Conservation (phyloP, 1,140 invertebrate species). For the Vanessa tameamea region DNA sequence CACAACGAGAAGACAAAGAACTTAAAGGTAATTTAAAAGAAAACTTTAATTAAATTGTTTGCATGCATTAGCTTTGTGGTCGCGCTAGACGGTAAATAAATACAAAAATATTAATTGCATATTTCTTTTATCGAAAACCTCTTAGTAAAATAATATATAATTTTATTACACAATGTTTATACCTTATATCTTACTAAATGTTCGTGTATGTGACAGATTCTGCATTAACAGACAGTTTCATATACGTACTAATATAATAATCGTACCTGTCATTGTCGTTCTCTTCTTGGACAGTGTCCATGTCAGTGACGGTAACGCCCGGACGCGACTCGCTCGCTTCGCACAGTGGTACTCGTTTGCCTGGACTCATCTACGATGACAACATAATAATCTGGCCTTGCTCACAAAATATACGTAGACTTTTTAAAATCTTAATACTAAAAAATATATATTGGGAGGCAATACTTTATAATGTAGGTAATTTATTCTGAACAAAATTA, state of each 20-base stretch:
- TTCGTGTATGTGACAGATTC: conserved; percentile 13
- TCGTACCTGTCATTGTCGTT: conserved; percentile 74
- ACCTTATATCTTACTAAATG: background rate
- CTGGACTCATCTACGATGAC: conserved; percentile 62
- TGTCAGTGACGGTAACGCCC: conserved; percentile 69
- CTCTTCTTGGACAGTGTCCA: conserved; percentile 76
- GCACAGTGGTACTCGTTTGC: conserved; percentile 57
- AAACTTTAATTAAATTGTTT: conserved; percentile 74
- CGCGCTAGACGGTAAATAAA: conserved; percentile 19
- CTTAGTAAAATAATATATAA: background rate
- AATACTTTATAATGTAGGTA: no score
- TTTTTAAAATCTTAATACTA: conserved; percentile 8
- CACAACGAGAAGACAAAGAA: conserved; percentile 52
- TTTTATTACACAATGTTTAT: background rate
- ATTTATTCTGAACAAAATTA: background rate
- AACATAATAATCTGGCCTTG: conserved; percentile 35
- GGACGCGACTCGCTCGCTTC: conserved; percentile 62
- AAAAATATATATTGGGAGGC: no score
- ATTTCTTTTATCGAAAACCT: background rate
- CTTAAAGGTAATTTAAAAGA: conserved; percentile 53
- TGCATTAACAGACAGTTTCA: conserved; percentile 3
- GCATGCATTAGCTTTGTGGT: conserved; percentile 32
- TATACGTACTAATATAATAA: conserved; percentile 15
- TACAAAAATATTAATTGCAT: conserved; percentile 20
- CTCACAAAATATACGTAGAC: conserved; percentile 17